phyloP scores from a whole-genome alignment of 2,888 invertebrate species.

The Ephialtes manifestator region DNA sequence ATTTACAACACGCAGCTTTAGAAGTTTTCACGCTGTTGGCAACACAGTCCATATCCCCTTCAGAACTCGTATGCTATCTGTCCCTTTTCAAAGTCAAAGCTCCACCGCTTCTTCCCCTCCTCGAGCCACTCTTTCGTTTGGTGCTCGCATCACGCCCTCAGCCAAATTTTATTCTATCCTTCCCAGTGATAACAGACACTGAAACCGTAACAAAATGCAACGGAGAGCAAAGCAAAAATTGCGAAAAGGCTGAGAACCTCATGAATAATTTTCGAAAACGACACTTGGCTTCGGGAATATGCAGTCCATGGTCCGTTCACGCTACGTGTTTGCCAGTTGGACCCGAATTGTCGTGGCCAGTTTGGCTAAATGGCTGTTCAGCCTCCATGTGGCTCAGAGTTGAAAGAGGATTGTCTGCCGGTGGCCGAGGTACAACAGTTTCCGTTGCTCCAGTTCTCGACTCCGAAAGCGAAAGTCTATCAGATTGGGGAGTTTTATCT shows the following conservation, averaged over 20 bases:
- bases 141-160: conserved; percentile 87
- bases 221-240: conserved; percentile 76
- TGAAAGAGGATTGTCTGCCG: conserved; percentile 81
- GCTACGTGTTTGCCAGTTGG: conserved; percentile 83
- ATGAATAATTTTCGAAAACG: conserved; percentile 83
- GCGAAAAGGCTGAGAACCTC: conserved; percentile 82
- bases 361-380: conserved; percentile 89
- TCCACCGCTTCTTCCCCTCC: conserved; percentile 88
- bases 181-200: conserved; percentile 83
- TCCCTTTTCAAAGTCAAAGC: conserved; percentile 88
- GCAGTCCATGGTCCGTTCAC: conserved; percentile 85
- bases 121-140: conserved; percentile 86
- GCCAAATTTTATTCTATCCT: conserved; percentile 88
- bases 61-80: conserved; percentile 88
- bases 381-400: conserved; percentile 88
- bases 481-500: conserved; percentile 84
- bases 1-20: conserved; percentile 89
- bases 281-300: conserved; percentile 82
- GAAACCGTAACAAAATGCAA: conserved; percentile 64
- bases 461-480: conserved; percentile 82
- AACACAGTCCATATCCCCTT: conserved; percentile 87
- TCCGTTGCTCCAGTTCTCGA: conserved; percentile 76
- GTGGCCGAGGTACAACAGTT: conserved; percentile 72
- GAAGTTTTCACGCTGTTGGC: conserved; percentile 89
- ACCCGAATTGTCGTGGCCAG: conserved; percentile 87